Evolutionary conservation across 2,113 vertebrate species (phyloP), one percentile per base, ranked within the genome.

Genomic region (Aythya baeri): DNA sequence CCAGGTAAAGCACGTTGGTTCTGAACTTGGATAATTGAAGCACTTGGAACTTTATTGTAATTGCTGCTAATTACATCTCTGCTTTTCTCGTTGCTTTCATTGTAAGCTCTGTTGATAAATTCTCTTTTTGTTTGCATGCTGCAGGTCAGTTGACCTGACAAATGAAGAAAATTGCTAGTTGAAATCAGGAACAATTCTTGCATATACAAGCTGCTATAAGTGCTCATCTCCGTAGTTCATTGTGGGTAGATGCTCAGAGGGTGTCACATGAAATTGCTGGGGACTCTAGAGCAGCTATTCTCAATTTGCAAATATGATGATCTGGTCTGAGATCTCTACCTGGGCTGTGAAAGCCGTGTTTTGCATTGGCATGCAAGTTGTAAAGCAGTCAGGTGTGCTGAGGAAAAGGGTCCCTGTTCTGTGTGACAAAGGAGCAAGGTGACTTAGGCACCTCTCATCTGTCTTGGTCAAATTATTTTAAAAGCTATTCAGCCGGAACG

Each of bases 1-100:
- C 90, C 86, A 93, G 97, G 89, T 95, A 61, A 52, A 93, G 80
- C 77, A 70, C 57, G 59, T 92, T 77, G 61, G 79, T 88, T 95
- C 75, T 80, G 58, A 96, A 67, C 77, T 54, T 91, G 78, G 80
- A 65, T 94, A 93, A 84, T 91, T 84, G 86, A 93, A 88, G 85
- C 79, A 41, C 71, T 95, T 93, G 66, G 55, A 89, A 73, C 75
- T 94, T 85, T 25, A 26, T 83, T 62, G 67, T 89, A 77, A 74
- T 91, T 90, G 62, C 54, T 91, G 78, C 71, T 91, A 71, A 95
- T 73, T 79, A 72, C 92, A 68, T 77, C 54, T 57, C 13, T 79
- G 65, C 70, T 87, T 94, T 96, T 76, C 68, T 82, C 61, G 27
- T 83, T 77, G 87, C 74, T 94, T 91, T 80, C 32, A 38, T 61